These are phyloP conservation scores for Aleiodes sp. DNA, from an alignment of 1,140 invertebrate species.

Conservation along the genomic window DNA sequence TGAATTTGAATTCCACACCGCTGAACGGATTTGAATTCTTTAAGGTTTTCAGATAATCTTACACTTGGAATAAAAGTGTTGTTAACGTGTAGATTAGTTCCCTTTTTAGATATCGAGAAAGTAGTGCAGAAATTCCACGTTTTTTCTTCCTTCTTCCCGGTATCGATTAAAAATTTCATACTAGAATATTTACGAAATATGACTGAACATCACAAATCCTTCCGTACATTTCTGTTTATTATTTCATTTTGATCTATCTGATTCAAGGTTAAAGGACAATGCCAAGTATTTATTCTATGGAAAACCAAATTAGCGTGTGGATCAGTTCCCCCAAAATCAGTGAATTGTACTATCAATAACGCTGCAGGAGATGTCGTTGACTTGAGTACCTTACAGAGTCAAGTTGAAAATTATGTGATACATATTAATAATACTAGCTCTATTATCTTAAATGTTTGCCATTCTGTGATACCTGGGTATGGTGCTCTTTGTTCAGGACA, in stretches of 20 bases:
- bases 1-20: too few species aligned
- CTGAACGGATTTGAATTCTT: too few species aligned
- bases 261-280: slow-evolving; percentile 42
- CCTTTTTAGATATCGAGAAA: too few species aligned
- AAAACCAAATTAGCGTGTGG: slow-evolving; percentile 43
- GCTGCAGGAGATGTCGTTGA: slow-evolving; percentile 45
- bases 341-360: slow-evolving; percentile 48
- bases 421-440: slow-evolving; percentile 28
- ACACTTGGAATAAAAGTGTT: too few species aligned
- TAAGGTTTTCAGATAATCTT: too few species aligned
- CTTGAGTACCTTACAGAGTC: slow-evolving; percentile 48
- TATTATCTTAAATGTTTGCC: slow-evolving; percentile 60
- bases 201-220: too few species aligned
- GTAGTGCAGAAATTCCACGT: too few species aligned
- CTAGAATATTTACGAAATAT: too few species aligned
- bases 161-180: too few species aligned
- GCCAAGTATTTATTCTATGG: slow-evolving; percentile 47
- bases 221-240: too few species aligned
- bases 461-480: slow-evolving; percentile 50
- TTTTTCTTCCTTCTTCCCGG: too few species aligned
- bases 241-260: slow-evolving; percentile 13
- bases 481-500: slow-evolving; percentile 40
- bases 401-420: slow-evolving; percentile 55
- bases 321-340: slow-evolving; percentile 7
- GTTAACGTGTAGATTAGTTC: too few species aligned